Base-by-base conservation (phyloP, 1,140 invertebrate species). In the Drosophila nigrodunni region DNA sequence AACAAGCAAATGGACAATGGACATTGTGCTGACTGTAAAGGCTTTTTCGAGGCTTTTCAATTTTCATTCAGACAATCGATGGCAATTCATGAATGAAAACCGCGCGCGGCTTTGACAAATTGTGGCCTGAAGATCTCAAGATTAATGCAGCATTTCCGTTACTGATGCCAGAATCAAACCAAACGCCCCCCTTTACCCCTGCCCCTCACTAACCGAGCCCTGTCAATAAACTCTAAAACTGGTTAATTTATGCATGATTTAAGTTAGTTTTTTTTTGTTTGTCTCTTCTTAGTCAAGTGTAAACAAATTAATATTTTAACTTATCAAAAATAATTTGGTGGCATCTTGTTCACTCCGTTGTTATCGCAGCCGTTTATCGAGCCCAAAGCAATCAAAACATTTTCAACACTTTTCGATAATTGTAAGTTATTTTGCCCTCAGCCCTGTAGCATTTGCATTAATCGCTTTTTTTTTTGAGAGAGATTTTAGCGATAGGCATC, bases 341-440 rank as follows among this genome's bases (percentile, higher is more conserved):
- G 47, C 71, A 73, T 68, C 64, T 52, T 52, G 55, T 73, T 60
- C 35, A 11, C 43, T 30, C 37, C 8, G 13, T 6, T 58, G 61
- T 67, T 66, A 73, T 73, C 62, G 30, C 37, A 8, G 46, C 64
- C 62, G 37, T 46, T 67, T 73, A 73, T 73, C 70, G 46, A 30
- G 25, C 5, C 5, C 15, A 49, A 69, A 46, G 73, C 72, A 79
- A 87, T 87, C 83, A 80, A 88, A 66, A 76, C 73, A 58, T 88
- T 88, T 88, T 88, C 77, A 88, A 87, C 83, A 87, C 83, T 88
- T 87, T 88, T 88, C 59, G 69, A 88, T 87, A 87, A 87, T 88
- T 87, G 83, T 87, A 72, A 87, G 77, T 88, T 87, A 88, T 87
- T 79, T 87, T 49, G 39, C 66, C 50, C 25, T 50, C 35, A 60